Evolutionary conservation across 1,140 invertebrate genomes (phyloP).

Genomic region (Leptinotarsa undecemlineata): DNA sequence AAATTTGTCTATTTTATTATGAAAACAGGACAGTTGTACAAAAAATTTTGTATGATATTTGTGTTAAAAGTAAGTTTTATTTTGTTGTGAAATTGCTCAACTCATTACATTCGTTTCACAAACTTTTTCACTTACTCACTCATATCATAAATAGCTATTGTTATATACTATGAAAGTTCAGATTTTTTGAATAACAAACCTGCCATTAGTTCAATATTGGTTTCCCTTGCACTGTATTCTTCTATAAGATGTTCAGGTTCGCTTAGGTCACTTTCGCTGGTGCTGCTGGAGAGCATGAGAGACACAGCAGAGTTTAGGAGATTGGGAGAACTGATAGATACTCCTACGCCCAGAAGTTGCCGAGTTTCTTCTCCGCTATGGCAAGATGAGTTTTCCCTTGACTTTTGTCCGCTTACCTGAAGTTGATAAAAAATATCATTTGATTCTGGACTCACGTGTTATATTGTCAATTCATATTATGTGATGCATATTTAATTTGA

Average conservation of each 20-base stretch:
- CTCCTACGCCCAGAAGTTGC: slow-evolving; percentile 44
- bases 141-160: no score
- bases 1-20: no score
- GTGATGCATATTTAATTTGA: no score
- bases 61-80: no score
- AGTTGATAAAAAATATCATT: neutral
- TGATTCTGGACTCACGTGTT: neutral
- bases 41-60: no score
- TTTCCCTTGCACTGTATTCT: slow-evolving; percentile 57
- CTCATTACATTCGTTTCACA: no score
- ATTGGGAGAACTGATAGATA: slow-evolving; percentile 53
- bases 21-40: no score
- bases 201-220: slow-evolving; percentile 30
- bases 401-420: slow-evolving; percentile 22
- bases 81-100: no score
- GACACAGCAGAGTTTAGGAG: slow-evolving; percentile 50
- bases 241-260: slow-evolving; percentile 69
- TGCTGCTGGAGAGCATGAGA: slow-evolving; percentile 56
- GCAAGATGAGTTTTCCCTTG: slow-evolving; percentile 12
- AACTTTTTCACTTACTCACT: no score
- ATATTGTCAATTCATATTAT: no score
- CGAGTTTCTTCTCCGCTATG: slow-evolving; percentile 33
- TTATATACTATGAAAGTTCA: no score
- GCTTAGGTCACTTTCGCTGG: slow-evolving; percentile 64
- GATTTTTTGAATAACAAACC: neutral